Evolutionary conservation across 1,140 invertebrate species (phyloP).

Genomic region (Melipona quadrifasciata): DNA sequence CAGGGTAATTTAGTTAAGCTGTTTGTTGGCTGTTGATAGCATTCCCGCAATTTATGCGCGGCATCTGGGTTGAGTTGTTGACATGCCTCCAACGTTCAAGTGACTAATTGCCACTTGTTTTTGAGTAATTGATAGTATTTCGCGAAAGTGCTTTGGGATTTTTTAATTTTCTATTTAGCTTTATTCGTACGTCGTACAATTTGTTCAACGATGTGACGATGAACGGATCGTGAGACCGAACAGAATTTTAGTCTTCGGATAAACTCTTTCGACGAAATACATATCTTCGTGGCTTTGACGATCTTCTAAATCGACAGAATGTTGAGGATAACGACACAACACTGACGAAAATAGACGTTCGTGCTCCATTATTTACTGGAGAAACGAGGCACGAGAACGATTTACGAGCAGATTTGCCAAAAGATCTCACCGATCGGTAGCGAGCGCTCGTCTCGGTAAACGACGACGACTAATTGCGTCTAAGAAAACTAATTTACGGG

Average conservation of each 20-base stretch:
- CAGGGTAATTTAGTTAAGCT: constrained; percentile 20
- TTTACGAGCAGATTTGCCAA: constrained; percentile 49
- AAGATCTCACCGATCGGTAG: constrained; percentile 26
- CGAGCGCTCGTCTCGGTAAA: constrained; percentile 30
- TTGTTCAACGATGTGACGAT: not conserved
- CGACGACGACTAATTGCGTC: constrained; percentile 49
- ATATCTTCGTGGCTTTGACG: not conserved
- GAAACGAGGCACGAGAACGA: constrained; percentile 13
- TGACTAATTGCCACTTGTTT: not conserved
- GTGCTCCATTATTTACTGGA: constrained; percentile 25
- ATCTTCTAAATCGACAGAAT: not conserved
- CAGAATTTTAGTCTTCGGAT: not conserved
- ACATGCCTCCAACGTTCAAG: not conserved
- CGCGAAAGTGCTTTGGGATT: not conserved
- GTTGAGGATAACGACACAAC: not conserved
- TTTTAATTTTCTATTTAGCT: not conserved
- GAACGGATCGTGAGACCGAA: not conserved
- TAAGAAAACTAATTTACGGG: constrained; percentile 58
- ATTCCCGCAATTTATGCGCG: not conserved
- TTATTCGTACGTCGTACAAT: too few species aligned
- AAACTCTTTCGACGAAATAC: not conserved
- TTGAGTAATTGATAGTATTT: not conserved
- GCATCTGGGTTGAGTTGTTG: too few species aligned
- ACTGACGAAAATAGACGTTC: constrained; percentile 26
- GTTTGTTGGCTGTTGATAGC: not conserved